Evolutionary conservation across 2,113 vertebrate species (phyloP).

Genomic region (Terrapene triunguis): DNA sequence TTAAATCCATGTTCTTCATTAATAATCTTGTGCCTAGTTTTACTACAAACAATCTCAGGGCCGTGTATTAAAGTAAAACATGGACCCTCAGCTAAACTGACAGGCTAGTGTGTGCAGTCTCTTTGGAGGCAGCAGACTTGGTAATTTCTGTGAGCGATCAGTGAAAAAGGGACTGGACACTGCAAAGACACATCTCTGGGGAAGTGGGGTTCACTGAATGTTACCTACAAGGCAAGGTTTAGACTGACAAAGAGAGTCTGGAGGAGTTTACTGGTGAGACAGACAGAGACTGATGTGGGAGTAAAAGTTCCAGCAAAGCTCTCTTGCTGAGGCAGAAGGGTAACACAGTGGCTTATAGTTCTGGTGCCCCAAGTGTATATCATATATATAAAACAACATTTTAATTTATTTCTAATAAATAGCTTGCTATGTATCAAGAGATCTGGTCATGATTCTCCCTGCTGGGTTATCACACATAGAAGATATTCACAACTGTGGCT

Average conservation of each 20-base stretch:
- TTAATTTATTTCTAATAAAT: background rate
- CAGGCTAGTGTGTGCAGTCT: background rate
- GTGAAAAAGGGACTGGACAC: background rate
- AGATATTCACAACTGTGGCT: background rate
- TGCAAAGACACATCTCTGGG: background rate
- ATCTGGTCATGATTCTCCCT: background rate
- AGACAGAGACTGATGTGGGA: background rate
- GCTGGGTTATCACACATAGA: fast-evolving
- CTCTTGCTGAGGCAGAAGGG: background rate
- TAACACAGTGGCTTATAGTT: background rate
- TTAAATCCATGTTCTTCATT: background rate
- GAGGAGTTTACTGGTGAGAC: background rate
- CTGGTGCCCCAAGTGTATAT: background rate
- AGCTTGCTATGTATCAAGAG: background rate
- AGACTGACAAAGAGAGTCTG: background rate
- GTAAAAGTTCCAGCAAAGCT: background rate
- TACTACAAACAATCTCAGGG: background rate
- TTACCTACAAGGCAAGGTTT: background rate
- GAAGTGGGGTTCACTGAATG: background rate
- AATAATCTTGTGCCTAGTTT: background rate
- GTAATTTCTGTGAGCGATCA: background rate
- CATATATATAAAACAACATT: background rate
- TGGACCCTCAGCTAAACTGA: background rate
- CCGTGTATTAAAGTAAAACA: background rate
- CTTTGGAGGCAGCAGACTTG: background rate